Conservation (phyloP, 2,888 invertebrate species). For the Sthenelais limicola region DNA sequence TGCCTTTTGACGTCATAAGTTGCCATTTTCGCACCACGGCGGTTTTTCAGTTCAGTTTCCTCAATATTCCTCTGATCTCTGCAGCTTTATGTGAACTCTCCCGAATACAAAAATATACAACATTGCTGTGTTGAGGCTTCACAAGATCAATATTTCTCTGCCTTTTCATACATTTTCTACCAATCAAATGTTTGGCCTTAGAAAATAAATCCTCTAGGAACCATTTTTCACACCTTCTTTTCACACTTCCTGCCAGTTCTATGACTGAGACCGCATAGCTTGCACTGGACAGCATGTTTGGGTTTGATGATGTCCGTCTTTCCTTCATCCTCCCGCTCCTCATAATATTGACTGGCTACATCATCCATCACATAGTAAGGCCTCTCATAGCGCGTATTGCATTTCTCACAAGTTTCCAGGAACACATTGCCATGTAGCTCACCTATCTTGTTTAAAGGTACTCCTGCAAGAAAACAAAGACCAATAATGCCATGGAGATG, state of each 20-base stretch:
- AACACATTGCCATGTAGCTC: slow-evolving; percentile 69
- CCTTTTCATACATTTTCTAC: too few species aligned
- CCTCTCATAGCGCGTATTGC: slow-evolving; percentile 56
- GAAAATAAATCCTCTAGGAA: too few species aligned
- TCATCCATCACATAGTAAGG: slow-evolving; percentile 62
- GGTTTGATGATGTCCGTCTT: slow-evolving; percentile 57
- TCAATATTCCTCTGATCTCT: too few species aligned
- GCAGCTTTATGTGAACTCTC: too few species aligned
- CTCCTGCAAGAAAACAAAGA: slow-evolving; percentile 53
- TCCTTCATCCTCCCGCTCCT: slow-evolving; percentile 62
- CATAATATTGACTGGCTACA: slow-evolving; percentile 60
- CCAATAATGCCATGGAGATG: background rate
- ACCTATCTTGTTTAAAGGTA: slow-evolving; percentile 56
- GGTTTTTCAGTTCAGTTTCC: too few species aligned
- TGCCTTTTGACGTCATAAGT: too few species aligned
- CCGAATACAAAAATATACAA: too few species aligned
- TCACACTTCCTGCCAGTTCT: slow-evolving; percentile 63
- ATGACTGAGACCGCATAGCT: slow-evolving; percentile 60
- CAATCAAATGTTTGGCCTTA: too few species aligned
- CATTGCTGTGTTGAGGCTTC: too few species aligned
- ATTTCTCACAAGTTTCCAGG: slow-evolving; percentile 62
- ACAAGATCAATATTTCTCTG: too few species aligned
- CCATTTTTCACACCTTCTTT: slow-evolving; percentile 57
- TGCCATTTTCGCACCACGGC: too few species aligned
- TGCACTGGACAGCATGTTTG: slow-evolving; percentile 58